phyloP scores from a whole-genome alignment of 2,113 vertebrate genomes.

The Xyliphius kryptos region DNA sequence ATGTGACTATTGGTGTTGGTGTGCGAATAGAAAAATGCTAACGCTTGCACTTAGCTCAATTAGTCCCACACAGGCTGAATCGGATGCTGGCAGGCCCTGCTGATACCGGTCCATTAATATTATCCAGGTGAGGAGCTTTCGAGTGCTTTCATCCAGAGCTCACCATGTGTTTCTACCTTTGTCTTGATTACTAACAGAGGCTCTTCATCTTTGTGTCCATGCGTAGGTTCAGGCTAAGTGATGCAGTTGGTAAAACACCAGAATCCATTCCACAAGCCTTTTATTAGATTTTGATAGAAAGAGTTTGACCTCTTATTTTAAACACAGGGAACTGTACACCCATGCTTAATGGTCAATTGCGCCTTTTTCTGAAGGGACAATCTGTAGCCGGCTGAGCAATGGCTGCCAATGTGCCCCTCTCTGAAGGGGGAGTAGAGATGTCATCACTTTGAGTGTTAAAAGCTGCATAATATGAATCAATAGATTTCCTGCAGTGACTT shows the following conservation, averaged over 20 bases:
- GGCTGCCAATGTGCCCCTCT: constrained; percentile 50
- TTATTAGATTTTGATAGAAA: no score
- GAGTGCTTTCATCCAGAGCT: constrained; percentile 35
- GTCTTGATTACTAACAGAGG: constrained; percentile 57
- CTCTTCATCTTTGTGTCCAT: constrained; percentile 9
- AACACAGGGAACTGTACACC: constrained; percentile 61
- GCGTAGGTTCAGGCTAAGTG: neutral
- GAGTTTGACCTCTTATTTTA: constrained; percentile 55
- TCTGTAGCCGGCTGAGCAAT: constrained; percentile 53
- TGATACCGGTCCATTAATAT: constrained; percentile 46
- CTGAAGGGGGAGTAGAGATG: constrained; percentile 67
- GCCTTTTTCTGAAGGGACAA: constrained; percentile 63
- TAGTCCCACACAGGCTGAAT: constrained; percentile 40
- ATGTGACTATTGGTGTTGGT: constrained; percentile 35
- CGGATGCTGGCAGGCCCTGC: constrained; percentile 30
- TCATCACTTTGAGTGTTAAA: constrained; percentile 63
- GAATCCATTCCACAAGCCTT: neutral
- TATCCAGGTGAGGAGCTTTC: constrained; percentile 41
- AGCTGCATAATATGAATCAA: constrained; percentile 67
- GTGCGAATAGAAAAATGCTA: constrained; percentile 27
- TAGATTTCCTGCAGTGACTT: constrained; percentile 59
- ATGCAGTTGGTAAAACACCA: constrained; percentile 44
- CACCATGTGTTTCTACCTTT: constrained; percentile 49
- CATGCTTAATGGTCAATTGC: no score
- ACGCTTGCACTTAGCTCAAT: constrained; percentile 48